Conservation (phyloP, 2,888 invertebrate species). For the Caenorhabditis panamensis region DNA sequence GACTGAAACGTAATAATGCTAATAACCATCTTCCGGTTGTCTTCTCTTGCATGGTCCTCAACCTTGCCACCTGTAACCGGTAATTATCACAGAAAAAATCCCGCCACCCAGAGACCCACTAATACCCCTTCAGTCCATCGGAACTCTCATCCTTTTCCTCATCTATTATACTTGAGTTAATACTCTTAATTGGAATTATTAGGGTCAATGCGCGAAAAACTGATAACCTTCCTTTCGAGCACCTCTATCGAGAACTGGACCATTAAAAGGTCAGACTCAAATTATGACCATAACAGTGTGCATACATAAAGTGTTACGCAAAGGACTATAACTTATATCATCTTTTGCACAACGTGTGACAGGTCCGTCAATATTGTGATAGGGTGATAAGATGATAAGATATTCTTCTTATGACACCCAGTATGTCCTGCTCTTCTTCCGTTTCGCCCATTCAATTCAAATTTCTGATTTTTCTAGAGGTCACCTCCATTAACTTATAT, state of each 20-base stretch:
- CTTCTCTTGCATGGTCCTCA: not conserved
- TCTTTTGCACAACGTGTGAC: slow-evolving; percentile 43
- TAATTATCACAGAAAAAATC: not conserved
- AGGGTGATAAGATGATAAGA: slow-evolving; percentile 12
- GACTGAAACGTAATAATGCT: not conserved
- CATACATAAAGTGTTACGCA: slow-evolving; percentile 10
- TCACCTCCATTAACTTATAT: slow-evolving; percentile 57
- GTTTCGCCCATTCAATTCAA: slow-evolving; percentile 6
- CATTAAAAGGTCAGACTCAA: slow-evolving; percentile 24
- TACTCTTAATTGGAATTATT: slow-evolving; percentile 24
- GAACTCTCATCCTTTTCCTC: slow-evolving; percentile 10
- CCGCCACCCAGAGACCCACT: not conserved
- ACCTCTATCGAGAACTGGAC: not conserved
- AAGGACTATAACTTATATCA: slow-evolving; percentile 48
- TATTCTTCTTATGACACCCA: not conserved
- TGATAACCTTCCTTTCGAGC: not conserved
- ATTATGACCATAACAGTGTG: slow-evolving; percentile 25
- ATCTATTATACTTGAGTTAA: slow-evolving; percentile 14
- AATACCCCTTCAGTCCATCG: not conserved
- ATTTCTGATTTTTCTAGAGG: slow-evolving; percentile 13
- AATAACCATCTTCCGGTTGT: not conserved
- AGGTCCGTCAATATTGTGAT: slow-evolving; percentile 32
- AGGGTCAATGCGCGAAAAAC: slow-evolving; percentile 26
- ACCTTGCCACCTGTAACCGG: not conserved
- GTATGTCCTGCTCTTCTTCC: not conserved